These are phyloP conservation scores for Xestia xanthographa DNA, from an alignment of 2,888 invertebrate genomes.

Conservation along the genomic window DNA sequence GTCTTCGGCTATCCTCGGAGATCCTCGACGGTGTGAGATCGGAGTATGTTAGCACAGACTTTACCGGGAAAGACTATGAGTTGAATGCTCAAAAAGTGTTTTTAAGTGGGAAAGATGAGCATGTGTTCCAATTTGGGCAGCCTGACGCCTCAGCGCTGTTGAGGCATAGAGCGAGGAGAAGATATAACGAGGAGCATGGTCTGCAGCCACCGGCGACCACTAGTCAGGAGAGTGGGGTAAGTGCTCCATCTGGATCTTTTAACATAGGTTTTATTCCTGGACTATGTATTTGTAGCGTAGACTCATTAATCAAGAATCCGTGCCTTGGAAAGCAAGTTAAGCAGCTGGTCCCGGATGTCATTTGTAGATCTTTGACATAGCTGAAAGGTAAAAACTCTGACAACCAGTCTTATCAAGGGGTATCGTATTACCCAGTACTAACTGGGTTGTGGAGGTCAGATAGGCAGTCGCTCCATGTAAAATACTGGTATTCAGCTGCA, in stretches of 20 bases:
- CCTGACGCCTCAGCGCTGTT: constrained; percentile 91
- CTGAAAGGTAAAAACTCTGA: too few relatives aligned
- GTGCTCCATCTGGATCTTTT: constrained; percentile 63
- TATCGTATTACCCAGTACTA: too few relatives aligned
- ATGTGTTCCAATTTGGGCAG: constrained; percentile 90
- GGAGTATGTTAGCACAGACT: constrained; percentile 77
- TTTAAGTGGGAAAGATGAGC: constrained; percentile 80
- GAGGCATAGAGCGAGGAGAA: constrained; percentile 85
- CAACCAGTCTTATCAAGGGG: too few relatives aligned
- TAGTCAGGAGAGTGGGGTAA: constrained; percentile 90
- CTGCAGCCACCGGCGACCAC: constrained; percentile 84
- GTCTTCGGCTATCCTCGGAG: constrained; percentile 83
- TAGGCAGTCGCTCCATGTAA: too few relatives aligned
- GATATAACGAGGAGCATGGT: constrained; percentile 86
- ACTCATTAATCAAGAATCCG: too few relatives aligned
- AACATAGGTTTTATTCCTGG: neutral
- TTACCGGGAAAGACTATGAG: constrained; percentile 69
- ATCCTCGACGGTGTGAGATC: constrained; percentile 82
- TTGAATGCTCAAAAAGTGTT: constrained; percentile 82
- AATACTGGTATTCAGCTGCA: too few relatives aligned
- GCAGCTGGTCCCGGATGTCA: too few relatives aligned
- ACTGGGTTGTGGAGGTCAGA: too few relatives aligned
- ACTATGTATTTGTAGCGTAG: too few relatives aligned
- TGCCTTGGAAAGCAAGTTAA: too few relatives aligned
- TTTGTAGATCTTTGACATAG: too few relatives aligned